phyloP scores from a whole-genome alignment of 2,113 vertebrate genomes.

The Varanus komodoensis region DNA sequence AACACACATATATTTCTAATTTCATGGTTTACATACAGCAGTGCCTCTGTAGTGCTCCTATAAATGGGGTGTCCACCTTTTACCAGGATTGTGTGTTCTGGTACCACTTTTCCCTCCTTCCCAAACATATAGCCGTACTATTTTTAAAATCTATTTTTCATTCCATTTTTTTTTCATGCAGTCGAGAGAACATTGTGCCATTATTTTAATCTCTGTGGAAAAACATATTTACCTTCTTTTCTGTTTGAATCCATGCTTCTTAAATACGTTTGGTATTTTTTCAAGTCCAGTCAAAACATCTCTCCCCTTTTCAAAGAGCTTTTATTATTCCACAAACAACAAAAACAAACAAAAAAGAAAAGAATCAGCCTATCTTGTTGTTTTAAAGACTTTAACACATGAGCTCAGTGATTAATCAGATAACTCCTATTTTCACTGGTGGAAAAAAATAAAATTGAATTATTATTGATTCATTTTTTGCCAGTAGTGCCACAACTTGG shows the following conservation, averaged over 20 bases:
- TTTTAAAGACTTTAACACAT: conserved; percentile 67
- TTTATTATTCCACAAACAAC: conserved; percentile 68
- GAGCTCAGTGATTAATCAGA: conserved; percentile 66
- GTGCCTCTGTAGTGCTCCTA: neutral
- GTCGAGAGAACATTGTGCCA: conserved; percentile 2
- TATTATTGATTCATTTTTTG: neutral
- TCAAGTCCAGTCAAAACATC: conserved; percentile 51
- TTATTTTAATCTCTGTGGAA: conserved; percentile 48
- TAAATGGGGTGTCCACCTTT: too few species aligned
- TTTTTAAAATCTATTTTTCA: neutral
- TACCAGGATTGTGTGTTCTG: too few species aligned
- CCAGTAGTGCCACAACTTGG: neutral
- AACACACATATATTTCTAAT: neutral
- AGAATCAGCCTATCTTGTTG: conserved; percentile 51
- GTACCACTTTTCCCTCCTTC: neutral
- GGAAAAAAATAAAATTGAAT: neutral
- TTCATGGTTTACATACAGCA: neutral
- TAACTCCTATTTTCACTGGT: conserved; percentile 69
- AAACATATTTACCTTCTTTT: conserved; percentile 73
- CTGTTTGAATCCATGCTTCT: conserved; percentile 79
- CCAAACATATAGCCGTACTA: neutral
- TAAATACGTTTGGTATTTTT: conserved; percentile 41
- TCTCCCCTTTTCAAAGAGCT: conserved; percentile 69
- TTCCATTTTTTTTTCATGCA: neutral
- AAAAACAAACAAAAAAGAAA: neutral